phyloP scores from a whole-genome alignment of 2,888 invertebrate species.

The Eristalis tenax region DNA sequence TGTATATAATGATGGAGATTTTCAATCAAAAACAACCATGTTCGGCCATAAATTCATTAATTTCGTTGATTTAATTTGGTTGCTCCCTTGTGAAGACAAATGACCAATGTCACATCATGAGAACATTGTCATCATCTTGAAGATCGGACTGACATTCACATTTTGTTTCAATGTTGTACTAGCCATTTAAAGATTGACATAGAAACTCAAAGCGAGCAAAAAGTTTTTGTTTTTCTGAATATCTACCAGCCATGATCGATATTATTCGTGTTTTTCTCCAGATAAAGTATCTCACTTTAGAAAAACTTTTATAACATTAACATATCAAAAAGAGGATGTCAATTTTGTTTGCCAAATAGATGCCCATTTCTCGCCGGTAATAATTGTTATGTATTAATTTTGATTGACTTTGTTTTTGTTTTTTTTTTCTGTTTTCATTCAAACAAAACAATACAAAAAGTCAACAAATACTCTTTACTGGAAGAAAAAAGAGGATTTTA shows the following conservation, averaged over 20 bases:
- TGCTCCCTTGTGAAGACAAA: no score
- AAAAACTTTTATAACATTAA: conserved; percentile 37
- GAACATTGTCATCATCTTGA: no score
- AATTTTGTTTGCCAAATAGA: conserved; percentile 60
- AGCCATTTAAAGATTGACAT: no score
- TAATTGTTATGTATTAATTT: conserved; percentile 5
- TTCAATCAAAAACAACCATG: no score
- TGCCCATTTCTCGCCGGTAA: conserved; percentile 54
- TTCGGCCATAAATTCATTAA: no score
- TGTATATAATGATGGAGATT: no score
- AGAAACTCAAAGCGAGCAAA: not conserved
- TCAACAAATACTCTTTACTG: conserved; percentile 40
- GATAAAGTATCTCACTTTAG: conserved; percentile 1
- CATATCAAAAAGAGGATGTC: conserved; percentile 59
- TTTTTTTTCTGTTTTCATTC: not conserved
- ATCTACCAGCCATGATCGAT: not conserved
- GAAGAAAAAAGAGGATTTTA: conserved; percentile 20
- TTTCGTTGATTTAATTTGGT: no score
- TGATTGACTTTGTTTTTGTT: conserved; percentile 10
- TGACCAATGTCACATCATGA: no score
- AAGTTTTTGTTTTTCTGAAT: not conserved
- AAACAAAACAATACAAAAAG: conserved; percentile 5
- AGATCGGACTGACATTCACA: no score
- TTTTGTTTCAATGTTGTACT: no score
- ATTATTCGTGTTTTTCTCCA: not conserved